Evolutionary conservation across 2,113 vertebrate genomes (phyloP).

Genomic region (Xyrauchen texanus): DNA sequence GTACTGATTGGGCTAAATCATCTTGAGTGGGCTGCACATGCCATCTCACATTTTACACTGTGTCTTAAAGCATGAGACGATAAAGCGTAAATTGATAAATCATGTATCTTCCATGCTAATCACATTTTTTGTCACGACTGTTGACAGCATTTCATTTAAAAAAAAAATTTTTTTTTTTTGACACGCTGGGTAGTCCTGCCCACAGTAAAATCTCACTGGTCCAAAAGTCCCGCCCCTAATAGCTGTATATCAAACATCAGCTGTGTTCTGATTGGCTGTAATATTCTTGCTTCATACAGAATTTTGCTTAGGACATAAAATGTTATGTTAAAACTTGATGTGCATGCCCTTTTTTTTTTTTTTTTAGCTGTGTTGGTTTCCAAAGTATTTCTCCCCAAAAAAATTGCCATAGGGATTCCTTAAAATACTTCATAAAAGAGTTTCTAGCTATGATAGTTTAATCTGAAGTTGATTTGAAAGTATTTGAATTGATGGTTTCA

Average conservation of each 20-base stretch:
- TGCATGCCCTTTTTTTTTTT: too few relatives aligned
- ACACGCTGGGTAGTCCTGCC: background rate
- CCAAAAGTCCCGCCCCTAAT: background rate
- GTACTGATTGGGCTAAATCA: conserved; percentile 14
- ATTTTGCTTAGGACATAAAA: too few relatives aligned
- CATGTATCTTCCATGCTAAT: conserved; percentile 13
- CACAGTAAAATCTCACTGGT: background rate
- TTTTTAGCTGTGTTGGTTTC: too few relatives aligned
- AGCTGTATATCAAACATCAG: background rate
- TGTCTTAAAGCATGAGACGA: conserved; percentile 2
- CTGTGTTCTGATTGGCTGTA: background rate
- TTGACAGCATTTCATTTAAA: background rate
- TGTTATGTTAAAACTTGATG: too few relatives aligned
- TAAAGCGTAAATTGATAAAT: conserved; percentile 19
- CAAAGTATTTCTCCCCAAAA: too few relatives aligned
- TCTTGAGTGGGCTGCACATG: background rate
- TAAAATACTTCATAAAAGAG: too few relatives aligned
- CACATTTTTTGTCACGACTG: conserved; percentile 2
- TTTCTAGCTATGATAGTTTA: too few relatives aligned
- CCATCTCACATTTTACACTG: background rate
- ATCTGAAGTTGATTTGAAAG: too few relatives aligned
- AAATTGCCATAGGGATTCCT: too few relatives aligned
- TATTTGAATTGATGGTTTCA: too few relatives aligned
- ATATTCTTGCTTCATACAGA: background rate
- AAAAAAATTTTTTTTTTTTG: background rate